Percentiles rank a stretch among this genome's conserved stretches.
These are phyloP conservation scores for Pygoscelis antarcticus DNA, from an alignment of 2,113 vertebrate species.

Conservation along the genomic window DNA sequence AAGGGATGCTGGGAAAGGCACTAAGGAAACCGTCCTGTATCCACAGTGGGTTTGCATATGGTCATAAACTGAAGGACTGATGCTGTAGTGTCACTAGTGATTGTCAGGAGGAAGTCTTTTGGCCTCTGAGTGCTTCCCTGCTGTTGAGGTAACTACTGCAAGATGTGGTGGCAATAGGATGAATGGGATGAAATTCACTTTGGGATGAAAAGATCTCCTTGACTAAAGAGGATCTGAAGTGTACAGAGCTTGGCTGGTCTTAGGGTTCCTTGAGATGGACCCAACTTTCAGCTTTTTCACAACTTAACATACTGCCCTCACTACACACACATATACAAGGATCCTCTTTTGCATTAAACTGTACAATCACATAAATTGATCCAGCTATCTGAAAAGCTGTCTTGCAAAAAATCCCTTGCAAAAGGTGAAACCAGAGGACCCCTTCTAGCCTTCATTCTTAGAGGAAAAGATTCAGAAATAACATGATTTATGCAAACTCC, in stretches of 20 bases:
- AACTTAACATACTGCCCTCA: not conserved
- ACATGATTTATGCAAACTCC: not conserved
- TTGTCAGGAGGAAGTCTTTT: not conserved
- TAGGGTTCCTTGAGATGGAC: not conserved
- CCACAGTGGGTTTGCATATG: not conserved
- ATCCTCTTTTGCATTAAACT: not conserved
- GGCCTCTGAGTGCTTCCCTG: not conserved
- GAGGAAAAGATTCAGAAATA: not conserved
- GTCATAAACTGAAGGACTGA: not conserved
- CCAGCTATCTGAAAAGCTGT: not conserved
- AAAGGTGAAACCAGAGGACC: not conserved
- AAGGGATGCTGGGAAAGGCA: not conserved
- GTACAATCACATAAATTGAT: not conserved
- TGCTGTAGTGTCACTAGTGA: not conserved
- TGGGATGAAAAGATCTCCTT: not conserved
- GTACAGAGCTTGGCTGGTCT: not conserved
- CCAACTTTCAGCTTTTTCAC: not conserved
- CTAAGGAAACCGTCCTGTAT: not conserved
- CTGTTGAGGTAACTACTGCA: not conserved
- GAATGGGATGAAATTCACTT: not conserved
- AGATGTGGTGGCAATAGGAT: not conserved
- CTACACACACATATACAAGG: not conserved
- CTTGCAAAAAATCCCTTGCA: not conserved
- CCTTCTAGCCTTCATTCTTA: not conserved
- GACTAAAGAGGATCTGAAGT: not conserved